A percentile compares a stretch with the other conserved stretches of the same genome.
Conservation (phyloP, 2,797 vertebrate genomes). For the Dipus sagitta region DNA sequence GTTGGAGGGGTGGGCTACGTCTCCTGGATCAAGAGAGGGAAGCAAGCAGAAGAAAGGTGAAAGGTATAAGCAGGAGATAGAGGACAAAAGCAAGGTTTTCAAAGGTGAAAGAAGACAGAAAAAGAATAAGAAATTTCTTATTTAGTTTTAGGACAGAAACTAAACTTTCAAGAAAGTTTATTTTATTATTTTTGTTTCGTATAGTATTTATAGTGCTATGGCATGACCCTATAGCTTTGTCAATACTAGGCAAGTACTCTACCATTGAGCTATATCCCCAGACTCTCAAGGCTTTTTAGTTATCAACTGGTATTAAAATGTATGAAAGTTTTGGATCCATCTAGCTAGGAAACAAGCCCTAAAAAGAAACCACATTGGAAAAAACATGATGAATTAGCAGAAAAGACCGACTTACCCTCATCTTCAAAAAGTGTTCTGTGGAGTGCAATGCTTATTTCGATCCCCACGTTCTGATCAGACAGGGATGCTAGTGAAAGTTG, state of each 20-base stretch:
- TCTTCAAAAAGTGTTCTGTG: background rate
- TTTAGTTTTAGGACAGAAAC: constrained; percentile 69
- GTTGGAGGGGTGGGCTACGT: constrained; percentile 85
- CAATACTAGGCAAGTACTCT: background rate
- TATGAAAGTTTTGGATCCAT: constrained; percentile 39
- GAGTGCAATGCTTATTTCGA: background rate
- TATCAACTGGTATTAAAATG: constrained; percentile 8
- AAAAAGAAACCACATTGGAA: constrained; percentile 23
- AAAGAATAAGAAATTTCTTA: constrained; percentile 84
- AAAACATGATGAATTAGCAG: background rate
- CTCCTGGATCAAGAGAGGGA: constrained; percentile 87
- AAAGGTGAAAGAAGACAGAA: constrained; percentile 82
- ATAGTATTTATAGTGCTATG: background rate
- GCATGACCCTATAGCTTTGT: background rate
- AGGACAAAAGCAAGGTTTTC: constrained; percentile 86
- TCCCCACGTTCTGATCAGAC: background rate
- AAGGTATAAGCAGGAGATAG: constrained; percentile 86
- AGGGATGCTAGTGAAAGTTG: background rate
- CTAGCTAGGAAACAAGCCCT: background rate
- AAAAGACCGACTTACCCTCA: background rate
- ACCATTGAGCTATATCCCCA: background rate
- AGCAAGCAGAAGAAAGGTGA: constrained; percentile 87
- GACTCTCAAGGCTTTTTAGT: constrained; percentile 16
- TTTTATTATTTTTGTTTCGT: background rate
- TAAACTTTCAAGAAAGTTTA: constrained; percentile 44